Percentiles rank a stretch among this genome's conserved stretches.
Evolutionary conservation across 2,888 invertebrate species (phyloP).

Genomic region (Zonitis immaculata): DNA sequence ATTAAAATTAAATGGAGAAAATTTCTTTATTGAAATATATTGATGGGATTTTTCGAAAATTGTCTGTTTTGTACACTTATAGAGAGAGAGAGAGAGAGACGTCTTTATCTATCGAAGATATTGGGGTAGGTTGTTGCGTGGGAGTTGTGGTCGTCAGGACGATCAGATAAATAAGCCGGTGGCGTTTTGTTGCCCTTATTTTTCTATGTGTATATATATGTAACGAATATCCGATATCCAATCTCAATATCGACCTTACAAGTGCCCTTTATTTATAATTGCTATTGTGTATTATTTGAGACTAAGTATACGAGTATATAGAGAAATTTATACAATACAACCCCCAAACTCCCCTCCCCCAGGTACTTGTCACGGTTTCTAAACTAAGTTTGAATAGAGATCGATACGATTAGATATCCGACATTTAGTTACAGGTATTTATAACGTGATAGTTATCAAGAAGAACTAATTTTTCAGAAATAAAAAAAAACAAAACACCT

Average conservation of each 20-base stretch:
- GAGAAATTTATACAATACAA: background rate
- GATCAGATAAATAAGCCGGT: constrained; percentile 30
- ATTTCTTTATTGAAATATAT: no score
- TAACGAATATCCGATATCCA: constrained; percentile 28
- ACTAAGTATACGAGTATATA: no score
- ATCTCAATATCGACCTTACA: constrained; percentile 21
- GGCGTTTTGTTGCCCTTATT: constrained; percentile 26
- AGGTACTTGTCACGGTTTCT: constrained; percentile 2
- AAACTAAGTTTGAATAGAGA: background rate
- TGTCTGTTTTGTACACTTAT: no score
- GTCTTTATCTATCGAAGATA: no score
- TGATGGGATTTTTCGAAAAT: no score
- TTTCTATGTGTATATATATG: constrained; percentile 31
- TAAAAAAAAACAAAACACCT: constrained; percentile 7
- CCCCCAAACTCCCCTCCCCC: background rate
- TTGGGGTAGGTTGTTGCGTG: constrained; percentile 26
- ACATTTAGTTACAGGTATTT: background rate
- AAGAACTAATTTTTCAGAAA: no score
- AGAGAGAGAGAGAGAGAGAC: no score
- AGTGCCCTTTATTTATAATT: constrained; percentile 18
- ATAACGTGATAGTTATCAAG: background rate
- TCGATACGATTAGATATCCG: constrained; percentile 1
- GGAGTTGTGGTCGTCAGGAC: constrained; percentile 36
- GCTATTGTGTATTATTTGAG: constrained; percentile 17
- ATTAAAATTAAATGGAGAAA: no score